Conservation (phyloP, 1,140 invertebrate genomes). For the Anastatus disparis region DNA sequence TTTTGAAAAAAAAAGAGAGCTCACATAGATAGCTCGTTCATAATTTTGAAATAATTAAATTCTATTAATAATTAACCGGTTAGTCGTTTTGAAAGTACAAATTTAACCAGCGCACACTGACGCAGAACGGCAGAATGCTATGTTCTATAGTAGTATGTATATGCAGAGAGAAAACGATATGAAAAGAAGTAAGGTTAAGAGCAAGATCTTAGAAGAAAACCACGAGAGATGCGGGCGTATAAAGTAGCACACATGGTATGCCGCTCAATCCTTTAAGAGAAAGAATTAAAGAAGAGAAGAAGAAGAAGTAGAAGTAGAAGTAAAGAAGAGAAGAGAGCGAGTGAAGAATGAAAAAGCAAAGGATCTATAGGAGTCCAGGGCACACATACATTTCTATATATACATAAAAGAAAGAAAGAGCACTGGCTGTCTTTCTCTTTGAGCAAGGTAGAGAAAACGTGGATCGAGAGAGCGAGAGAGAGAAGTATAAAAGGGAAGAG, state of each 20-base stretch:
- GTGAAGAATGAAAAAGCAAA: constrained; percentile 8
- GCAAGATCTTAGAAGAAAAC: not conserved
- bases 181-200: constrained; percentile 26
- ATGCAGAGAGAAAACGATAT: too few relatives aligned
- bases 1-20: too few relatives aligned
- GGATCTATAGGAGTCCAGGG: constrained; percentile 3
- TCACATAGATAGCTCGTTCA: too few relatives aligned
- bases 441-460: constrained; percentile 19
- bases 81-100: too few relatives aligned
- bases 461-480: constrained; percentile 17
- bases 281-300: constrained; percentile 17
- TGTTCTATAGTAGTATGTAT: too few relatives aligned
- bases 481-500: too few relatives aligned
- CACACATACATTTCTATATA: too few relatives aligned
- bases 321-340: constrained; percentile 45
- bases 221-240: not conserved
- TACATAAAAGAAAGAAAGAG: too few relatives aligned
- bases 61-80: too few relatives aligned
- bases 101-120: too few relatives aligned
- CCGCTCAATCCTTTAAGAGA: constrained; percentile 32
- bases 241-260: not conserved
- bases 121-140: too few relatives aligned
- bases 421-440: not conserved
- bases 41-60: too few relatives aligned
- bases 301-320: constrained; percentile 48